A percentile compares a stretch with the other conserved stretches of the same genome.
These are phyloP conservation scores for Leptonema lineaticorne DNA, from an alignment of 1,140 invertebrate genomes.

Conservation along the genomic window DNA sequence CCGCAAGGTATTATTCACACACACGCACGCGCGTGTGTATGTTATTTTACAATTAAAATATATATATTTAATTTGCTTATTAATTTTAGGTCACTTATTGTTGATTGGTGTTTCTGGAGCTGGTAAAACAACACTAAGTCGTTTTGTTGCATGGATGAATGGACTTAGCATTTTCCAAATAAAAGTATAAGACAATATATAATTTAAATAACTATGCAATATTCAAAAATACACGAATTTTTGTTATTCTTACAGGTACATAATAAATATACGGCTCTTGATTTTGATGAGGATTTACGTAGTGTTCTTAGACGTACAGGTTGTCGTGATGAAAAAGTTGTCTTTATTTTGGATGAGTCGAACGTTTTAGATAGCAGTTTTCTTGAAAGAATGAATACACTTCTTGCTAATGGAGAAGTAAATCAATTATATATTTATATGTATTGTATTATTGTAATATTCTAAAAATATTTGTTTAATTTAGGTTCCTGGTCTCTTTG, in stretches of 20 bases:
- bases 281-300: constrained; percentile 98
- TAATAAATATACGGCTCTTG: constrained; percentile 97
- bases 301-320: constrained; percentile 91
- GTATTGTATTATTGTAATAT: not conserved
- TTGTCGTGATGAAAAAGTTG: constrained; percentile 98
- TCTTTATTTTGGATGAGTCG: constrained; percentile 98
- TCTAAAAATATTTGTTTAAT: constrained; percentile 3
- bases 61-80: not conserved
- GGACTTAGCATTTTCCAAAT: constrained; percentile 98
- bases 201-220: not conserved
- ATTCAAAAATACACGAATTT: not conserved
- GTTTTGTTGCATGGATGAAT: constrained; percentile 99
- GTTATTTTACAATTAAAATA: not conserved
- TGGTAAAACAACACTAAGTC: constrained; percentile 97
- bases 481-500: constrained; percentile 84
- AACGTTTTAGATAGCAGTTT: constrained; percentile 99
- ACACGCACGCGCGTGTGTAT: not conserved
- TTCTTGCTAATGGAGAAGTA: constrained; percentile 95
- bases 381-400: constrained; percentile 98
- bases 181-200: constrained; percentile 60
- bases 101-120: constrained; percentile 97
- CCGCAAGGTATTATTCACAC: constrained; percentile 69
- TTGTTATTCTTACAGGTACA: constrained; percentile 70
- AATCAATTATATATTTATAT: not conserved
- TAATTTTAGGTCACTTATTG: constrained; percentile 73